These are phyloP conservation scores for Cariama cristata DNA, from an alignment of 2,113 vertebrate species.

Conservation along the genomic window DNA sequence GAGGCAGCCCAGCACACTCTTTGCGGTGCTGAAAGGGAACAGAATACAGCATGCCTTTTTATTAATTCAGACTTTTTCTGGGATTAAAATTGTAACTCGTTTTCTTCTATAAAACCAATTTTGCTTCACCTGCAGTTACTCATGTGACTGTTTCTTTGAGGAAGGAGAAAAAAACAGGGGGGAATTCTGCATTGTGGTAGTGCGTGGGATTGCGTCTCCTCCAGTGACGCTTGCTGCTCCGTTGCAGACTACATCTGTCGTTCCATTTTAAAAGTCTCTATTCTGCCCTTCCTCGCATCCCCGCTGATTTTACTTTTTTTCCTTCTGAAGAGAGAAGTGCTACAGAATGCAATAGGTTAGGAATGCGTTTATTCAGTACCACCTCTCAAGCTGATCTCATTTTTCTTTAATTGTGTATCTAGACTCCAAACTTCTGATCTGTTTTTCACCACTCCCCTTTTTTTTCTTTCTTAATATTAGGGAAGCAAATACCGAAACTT, in stretches of 20 bases:
- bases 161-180: neutral
- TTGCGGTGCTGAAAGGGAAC: neutral
- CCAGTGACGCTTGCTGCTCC: rapidly evolving
- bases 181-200: neutral
- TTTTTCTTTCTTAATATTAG: neutral
- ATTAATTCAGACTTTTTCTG: neutral
- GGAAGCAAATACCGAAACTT: neutral
- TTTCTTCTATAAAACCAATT: constrained; percentile 18
- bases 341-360: neutral
- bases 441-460: rapidly evolving
- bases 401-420: neutral
- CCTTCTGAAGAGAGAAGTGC: neutral
- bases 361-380: neutral
- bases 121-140: neutral
- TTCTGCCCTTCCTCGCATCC: neutral
- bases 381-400: neutral
- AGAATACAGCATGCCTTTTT: neutral
- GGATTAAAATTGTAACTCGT: constrained; percentile 4
- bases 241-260: neutral
- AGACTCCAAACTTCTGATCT: neutral
- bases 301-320: neutral
- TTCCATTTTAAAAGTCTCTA: neutral
- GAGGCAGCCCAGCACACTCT: neutral
- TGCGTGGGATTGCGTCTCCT: neutral
- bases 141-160: neutral